Conservation (phyloP, 2,888 invertebrate genomes). For the Ommatoiulus sabulosus region DNA sequence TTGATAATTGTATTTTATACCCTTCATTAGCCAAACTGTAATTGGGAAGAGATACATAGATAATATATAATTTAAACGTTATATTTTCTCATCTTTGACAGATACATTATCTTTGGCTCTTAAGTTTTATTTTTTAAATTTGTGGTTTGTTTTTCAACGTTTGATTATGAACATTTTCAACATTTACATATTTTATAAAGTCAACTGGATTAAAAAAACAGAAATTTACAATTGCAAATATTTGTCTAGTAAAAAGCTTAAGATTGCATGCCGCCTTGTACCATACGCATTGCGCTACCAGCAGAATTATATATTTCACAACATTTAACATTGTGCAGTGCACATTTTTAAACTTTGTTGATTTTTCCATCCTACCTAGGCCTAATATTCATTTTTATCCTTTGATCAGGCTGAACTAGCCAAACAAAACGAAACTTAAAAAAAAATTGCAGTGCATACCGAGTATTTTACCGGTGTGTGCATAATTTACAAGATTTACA, state of each 20-base stretch:
- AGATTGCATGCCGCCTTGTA: neutral
- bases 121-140: too few relatives aligned
- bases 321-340: conserved; percentile 5
- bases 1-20: too few relatives aligned
- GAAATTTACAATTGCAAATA: too few relatives aligned
- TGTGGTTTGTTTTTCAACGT: too few relatives aligned
- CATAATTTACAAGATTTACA: conserved; percentile 18
- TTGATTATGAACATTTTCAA: too few relatives aligned
- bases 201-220: too few relatives aligned
- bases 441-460: neutral
- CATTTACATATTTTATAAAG: too few relatives aligned
- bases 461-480: neutral
- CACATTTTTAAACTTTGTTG: neutral
- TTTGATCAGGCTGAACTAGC: neutral
- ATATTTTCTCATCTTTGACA: too few relatives aligned
- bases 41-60: too few relatives aligned
- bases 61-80: too few relatives aligned
- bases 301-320: neutral
- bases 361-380: neutral
- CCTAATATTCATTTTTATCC: neutral
- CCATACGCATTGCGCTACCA: neutral
- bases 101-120: too few relatives aligned
- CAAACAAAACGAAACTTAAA: neutral
- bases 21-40: too few relatives aligned
- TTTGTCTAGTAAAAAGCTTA: neutral